These are phyloP conservation scores for Eleutherodactylus coqui DNA, from an alignment of 2,797 vertebrate species.

Conservation along the genomic window DNA sequence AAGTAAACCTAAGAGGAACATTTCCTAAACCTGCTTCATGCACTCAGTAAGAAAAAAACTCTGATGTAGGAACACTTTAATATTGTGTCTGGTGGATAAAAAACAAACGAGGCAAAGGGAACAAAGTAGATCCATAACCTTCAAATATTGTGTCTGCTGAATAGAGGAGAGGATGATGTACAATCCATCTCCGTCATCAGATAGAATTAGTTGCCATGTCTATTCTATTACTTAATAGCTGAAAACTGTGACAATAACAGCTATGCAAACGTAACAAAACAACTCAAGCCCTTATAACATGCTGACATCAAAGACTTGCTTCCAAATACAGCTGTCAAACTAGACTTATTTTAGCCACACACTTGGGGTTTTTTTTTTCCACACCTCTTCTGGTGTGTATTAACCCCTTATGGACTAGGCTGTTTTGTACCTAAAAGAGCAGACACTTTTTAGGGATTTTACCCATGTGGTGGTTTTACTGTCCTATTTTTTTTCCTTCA, in stretches of 20 bases:
- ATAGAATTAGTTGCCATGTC: neutral
- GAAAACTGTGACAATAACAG: neutral
- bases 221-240: neutral
- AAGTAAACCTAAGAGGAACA: neutral
- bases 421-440: too few relatives aligned
- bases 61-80: neutral
- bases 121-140: constrained; percentile 43
- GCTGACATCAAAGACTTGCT: neutral
- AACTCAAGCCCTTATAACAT: neutral
- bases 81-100: constrained; percentile 55
- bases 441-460: too few relatives aligned
- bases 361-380: too few relatives aligned
- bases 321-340: neutral
- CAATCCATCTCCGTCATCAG: neutral
- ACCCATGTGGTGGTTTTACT: too few relatives aligned
- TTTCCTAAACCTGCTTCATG: neutral
- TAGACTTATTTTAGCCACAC: neutral
- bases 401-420: too few relatives aligned
- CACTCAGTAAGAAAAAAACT: neutral
- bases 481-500: too few relatives aligned
- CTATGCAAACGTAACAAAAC: neutral
- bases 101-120: constrained; percentile 47
- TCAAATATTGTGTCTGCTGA: constrained; percentile 61
- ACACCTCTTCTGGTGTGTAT: too few relatives aligned
- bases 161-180: constrained; percentile 12